Conservation (phyloP, 2,888 invertebrate genomes). For the Molorchus minor region DNA sequence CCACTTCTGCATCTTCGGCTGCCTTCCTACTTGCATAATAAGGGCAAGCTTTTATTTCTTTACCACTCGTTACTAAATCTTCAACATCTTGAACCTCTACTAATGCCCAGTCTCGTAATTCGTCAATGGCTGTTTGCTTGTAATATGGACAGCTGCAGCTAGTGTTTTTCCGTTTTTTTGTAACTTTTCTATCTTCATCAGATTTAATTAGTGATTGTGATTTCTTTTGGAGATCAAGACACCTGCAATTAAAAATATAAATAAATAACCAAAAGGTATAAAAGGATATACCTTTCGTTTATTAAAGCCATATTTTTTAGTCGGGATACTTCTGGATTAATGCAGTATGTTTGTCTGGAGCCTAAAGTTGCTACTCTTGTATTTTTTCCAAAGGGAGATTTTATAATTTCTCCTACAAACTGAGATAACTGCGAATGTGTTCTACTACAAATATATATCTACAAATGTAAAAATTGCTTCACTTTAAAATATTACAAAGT, state of each 20-base stretch:
- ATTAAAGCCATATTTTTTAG: slow-evolving; percentile 81
- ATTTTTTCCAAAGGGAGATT: slow-evolving; percentile 77
- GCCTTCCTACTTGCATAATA: slow-evolving; percentile 92
- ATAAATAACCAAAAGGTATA: no score
- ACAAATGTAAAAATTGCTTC: slow-evolving; percentile 39
- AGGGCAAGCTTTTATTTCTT: slow-evolving; percentile 83
- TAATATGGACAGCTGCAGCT: slow-evolving; percentile 75
- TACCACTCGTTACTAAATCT: slow-evolving; percentile 77
- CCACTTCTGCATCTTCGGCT: slow-evolving; percentile 82
- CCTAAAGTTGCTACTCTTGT: slow-evolving; percentile 83
- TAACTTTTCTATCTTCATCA: slow-evolving; percentile 68
- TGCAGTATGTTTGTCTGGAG: slow-evolving; percentile 92
- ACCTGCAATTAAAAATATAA: slow-evolving; percentile 64
- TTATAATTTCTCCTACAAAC: slow-evolving; percentile 91
- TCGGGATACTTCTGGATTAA: slow-evolving; percentile 80
- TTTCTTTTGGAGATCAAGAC: slow-evolving; percentile 80
- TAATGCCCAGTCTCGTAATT: slow-evolving; percentile 72
- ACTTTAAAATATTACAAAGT: neutral
- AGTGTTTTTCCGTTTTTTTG: slow-evolving; percentile 71
- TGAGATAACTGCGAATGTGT: slow-evolving; percentile 97
- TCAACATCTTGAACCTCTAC: slow-evolving; percentile 87
- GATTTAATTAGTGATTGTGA: slow-evolving; percentile 68
- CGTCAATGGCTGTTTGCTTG: slow-evolving; percentile 69
- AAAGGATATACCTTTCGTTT: slow-evolving; percentile 83
- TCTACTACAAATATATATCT: slow-evolving; percentile 94